Evolutionary conservation across 2,797 vertebrate species (phyloP).

Genomic region (Sternarchorhynchus goeldii): DNA sequence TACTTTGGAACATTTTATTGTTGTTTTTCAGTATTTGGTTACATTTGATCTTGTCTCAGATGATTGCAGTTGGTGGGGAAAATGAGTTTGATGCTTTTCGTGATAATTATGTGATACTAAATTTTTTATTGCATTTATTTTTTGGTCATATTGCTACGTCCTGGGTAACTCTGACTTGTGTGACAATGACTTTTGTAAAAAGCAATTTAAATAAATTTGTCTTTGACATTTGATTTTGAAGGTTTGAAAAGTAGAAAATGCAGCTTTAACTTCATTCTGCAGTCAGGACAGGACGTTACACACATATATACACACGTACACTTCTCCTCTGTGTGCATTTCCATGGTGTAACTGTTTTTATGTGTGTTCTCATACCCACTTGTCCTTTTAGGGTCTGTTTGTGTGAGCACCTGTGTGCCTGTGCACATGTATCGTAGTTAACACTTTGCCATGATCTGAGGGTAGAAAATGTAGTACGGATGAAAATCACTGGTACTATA

Average conservation of each 20-base stretch:
- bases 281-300: conserved; percentile 73
- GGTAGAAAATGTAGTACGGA: conserved; percentile 60
- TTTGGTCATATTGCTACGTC: too few species aligned
- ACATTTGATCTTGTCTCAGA: too few species aligned
- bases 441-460: conserved; percentile 61
- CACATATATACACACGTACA: conserved; percentile 24
- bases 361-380: conserved; percentile 13
- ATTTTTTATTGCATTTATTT: too few species aligned
- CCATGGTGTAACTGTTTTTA: conserved; percentile 40
- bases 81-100: too few species aligned
- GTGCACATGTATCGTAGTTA: conserved; percentile 13
- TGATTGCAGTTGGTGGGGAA: too few species aligned
- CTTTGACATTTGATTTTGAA: too few species aligned
- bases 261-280: neutral
- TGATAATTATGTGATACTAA: too few species aligned
- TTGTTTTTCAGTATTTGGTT: too few species aligned
- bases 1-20: too few species aligned
- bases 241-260: neutral
- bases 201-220: too few species aligned
- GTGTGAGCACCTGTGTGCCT: neutral
- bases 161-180: too few species aligned
- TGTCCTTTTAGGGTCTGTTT: neutral
- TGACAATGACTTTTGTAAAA: too few species aligned
- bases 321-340: conserved; percentile 31
- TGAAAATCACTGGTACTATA: conserved; percentile 24